Evolutionary conservation across 2,888 invertebrate species (phyloP).

Genomic region (Eugnorisma glareosa): DNA sequence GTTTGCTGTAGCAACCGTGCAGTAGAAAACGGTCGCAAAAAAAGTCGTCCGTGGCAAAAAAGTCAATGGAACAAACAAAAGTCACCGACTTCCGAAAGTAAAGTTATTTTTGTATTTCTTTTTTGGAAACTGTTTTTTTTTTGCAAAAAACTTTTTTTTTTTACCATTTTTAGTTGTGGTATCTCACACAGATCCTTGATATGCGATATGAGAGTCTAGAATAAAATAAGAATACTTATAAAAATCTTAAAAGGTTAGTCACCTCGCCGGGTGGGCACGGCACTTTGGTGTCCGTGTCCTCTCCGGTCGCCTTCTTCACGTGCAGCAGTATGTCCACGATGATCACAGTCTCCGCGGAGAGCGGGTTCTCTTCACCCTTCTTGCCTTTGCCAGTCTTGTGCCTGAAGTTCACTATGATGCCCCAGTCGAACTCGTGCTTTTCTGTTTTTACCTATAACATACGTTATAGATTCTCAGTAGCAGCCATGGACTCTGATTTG

Average conservation of each 20-base stretch:
- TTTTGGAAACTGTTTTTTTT: too few relatives aligned
- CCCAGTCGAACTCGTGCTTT: constrained; percentile 98
- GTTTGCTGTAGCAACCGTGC: background rate
- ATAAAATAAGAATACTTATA: background rate
- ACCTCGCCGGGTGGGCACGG: constrained; percentile 93
- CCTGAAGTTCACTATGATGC: constrained; percentile 97
- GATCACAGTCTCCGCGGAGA: constrained; percentile 91
- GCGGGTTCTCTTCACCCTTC: constrained; percentile 88
- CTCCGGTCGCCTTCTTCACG: constrained; percentile 92
- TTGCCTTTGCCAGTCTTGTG: constrained; percentile 91
- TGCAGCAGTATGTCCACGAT: constrained; percentile 96
- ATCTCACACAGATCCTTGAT: too few relatives aligned
- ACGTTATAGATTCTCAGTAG: too few relatives aligned
- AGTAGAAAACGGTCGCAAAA: too few relatives aligned
- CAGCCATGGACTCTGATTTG: too few relatives aligned
- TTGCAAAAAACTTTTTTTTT: too few relatives aligned
- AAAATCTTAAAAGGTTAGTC: constrained; percentile 39
- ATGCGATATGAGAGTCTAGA: too few relatives aligned
- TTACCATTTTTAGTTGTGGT: too few relatives aligned
- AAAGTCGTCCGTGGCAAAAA: too few relatives aligned
- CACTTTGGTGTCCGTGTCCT: constrained; percentile 91
- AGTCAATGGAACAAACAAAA: too few relatives aligned
- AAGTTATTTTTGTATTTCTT: too few relatives aligned
- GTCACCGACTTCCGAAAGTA: too few relatives aligned
- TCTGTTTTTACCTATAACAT: constrained; percentile 91